These are phyloP conservation scores for Stenopsyche tienmushanensis DNA, from an alignment of 1,140 invertebrate species.

Conservation along the genomic window DNA sequence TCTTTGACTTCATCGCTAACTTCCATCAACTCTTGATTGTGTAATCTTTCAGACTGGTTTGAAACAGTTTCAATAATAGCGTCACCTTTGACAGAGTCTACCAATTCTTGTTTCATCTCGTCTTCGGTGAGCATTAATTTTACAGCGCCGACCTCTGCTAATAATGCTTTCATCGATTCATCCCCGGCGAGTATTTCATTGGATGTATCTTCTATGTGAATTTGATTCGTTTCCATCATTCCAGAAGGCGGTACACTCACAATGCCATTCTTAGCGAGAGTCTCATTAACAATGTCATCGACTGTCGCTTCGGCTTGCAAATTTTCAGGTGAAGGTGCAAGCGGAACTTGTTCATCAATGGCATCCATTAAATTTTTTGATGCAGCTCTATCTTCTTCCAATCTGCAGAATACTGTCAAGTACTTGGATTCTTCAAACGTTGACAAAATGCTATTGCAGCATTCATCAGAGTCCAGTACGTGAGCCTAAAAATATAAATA, in stretches of 20 bases:
- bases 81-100: neutral
- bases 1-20: slow-evolving; percentile 2
- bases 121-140: slow-evolving; percentile 14
- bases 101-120: slow-evolving; percentile 10
- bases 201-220: neutral
- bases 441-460: neutral
- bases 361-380: neutral
- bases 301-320: neutral
- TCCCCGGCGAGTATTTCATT: neutral
- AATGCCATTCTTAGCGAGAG: slow-evolving; percentile 2
- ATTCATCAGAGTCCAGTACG: slow-evolving; percentile 4
- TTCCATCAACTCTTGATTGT: neutral
- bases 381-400: neutral
- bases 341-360: neutral
- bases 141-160: neutral
- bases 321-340: neutral
- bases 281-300: slow-evolving; percentile 21
- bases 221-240: neutral
- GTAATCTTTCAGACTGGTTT: neutral
- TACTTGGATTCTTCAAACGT: neutral
- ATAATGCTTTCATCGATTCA: slow-evolving; percentile 2
- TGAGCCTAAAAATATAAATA: slow-evolving; percentile 16
- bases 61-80: neutral
- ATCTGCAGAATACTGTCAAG: neutral
- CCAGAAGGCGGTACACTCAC: neutral